Evolutionary conservation across 2,888 invertebrate genomes (phyloP), one percentile per base, ranked within the genome.

Genomic region (Teleogryllus oceanicus): DNA sequence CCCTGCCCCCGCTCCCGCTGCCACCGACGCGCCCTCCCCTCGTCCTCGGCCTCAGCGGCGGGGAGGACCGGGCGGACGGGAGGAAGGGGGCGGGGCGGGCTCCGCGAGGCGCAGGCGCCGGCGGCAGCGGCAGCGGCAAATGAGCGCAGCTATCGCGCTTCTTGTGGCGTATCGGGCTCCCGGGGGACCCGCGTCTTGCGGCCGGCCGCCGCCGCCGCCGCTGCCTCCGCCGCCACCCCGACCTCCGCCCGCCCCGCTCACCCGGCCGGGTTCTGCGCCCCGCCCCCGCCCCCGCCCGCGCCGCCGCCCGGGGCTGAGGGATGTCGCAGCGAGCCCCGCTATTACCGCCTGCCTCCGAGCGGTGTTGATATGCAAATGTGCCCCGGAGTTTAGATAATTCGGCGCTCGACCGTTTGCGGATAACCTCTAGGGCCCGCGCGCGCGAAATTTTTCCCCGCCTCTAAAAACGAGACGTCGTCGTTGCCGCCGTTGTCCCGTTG

Each of bases 281-380:
- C 4, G 13, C 62, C 16, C 18, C 5, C 18, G 2, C 16, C 62
- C 62, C 2, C 62, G 13, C 62, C 13, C 62, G 16, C 62, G 16
- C 16, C 62, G n/a, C 62, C n/a, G 62, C 62, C 62, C 13, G 62
- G 62, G 62, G 62, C 62, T 62, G 62, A 62, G 62, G 62, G 62
- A 62, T 62, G 62, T 62, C 62, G 62, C 62, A 62, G 62, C 62
- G 62, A 62, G 62, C 62, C 62, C n/a, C 51, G 75, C 80, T 78
- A 80, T 80, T 80, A 82, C 80, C 79, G 81, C 79, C 78, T 51
- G 49, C 21, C 83, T 82, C 77, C 78, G 82, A 83, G 83, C 83
- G 82, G 82, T 83, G 83, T 83, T 84, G 84, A 84, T 84, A 84
- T 84, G 84, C 84, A 84, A 84, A 84, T 84, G 83, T 83, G 82